phyloP scores from a whole-genome alignment of 2,113 vertebrate genomes.

The Alosa alosa region DNA sequence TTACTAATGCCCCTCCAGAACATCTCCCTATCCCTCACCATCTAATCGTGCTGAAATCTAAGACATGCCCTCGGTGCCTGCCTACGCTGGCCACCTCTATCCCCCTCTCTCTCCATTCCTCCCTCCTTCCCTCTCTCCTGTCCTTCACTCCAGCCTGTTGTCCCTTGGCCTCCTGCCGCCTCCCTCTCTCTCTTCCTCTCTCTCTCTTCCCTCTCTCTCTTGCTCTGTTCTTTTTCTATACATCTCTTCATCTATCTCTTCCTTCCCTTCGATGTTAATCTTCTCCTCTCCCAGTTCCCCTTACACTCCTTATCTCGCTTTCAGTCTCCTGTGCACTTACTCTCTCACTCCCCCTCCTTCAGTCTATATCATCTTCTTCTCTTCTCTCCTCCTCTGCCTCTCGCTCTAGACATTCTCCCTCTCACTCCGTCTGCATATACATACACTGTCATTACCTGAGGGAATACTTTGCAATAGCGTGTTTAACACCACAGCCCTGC shows the following conservation, averaged over 20 bases:
- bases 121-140: conserved; percentile 31
- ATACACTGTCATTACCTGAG: conserved; percentile 68
- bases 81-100: conserved; percentile 27
- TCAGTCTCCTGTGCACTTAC: conserved; percentile 20
- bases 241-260: conserved; percentile 32
- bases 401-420: conserved; percentile 16
- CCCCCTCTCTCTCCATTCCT: conserved; percentile 42
- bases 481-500: conserved; percentile 73
- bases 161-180: conserved; percentile 11
- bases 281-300: neutral
- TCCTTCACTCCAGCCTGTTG: conserved; percentile 33
- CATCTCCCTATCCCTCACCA: conserved; percentile 58
- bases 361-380: neutral
- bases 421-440: conserved; percentile 48
- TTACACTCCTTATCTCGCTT: conserved; percentile 17
- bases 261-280: conserved; percentile 15
- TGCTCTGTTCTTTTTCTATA: neutral
- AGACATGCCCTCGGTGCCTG: conserved; percentile 49
- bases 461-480: conserved; percentile 71
- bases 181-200: conserved; percentile 5
- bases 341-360: conserved; percentile 28
- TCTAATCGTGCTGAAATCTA: conserved; percentile 62
- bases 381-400: conserved; percentile 42
- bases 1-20: conserved; percentile 58
- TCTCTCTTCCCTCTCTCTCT: conserved; percentile 22